Base-by-base conservation (phyloP, 2,888 invertebrate genomes). In the Lochmaea capreae region DNA sequence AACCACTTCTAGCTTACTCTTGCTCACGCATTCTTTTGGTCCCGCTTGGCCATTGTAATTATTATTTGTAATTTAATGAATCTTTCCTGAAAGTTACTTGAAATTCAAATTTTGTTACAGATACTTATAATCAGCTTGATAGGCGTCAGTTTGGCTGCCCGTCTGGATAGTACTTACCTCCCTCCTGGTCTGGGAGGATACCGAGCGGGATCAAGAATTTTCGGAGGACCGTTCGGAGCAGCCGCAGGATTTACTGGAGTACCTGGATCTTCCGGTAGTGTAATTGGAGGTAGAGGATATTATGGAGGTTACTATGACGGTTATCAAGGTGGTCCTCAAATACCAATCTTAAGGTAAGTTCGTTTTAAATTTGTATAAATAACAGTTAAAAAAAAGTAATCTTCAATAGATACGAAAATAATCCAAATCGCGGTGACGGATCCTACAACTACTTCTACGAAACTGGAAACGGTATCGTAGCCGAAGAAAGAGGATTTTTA, bases 131-230 rank as follows among this genome's bases (percentile, higher is more conserved):
- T 88, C 57, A 81, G 86, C 43, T 79, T 89, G 74, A 84, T 86
- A 1, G 84, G 88, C 5, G 76, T 86, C 52, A 87, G 88, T 14
- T 72, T 87, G 9, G 88, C 89, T 14, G 91, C 89, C n/a, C 88
- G 89, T 11, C 85, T 92, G 67, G 91, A 92, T 75, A 89, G 89
- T 49, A 88, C 88, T 26, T 90, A 90, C 83, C 87, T 91, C 0
- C 92, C 92, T 0, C 90, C 91, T 3, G 87, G 89, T 75, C 87
- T 88, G 1, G 88, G 89, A 74, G 79, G 79, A 33, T 78, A 72
- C 18, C 75, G 81, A n/a, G 79, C 77, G 8, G 77, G 70, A 14
- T 72, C 74, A 11, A 78, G 77, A 43, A 77, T 42, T 12, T 54
- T 63, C 43, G 75, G 80, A 33, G 79, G 76, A n/a, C 75, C 68